Percentiles rank a stretch among this genome's conserved stretches.
These are phyloP conservation scores for Drosophila falleni DNA, from an alignment of 2,888 invertebrate genomes.

Conservation along the genomic window DNA sequence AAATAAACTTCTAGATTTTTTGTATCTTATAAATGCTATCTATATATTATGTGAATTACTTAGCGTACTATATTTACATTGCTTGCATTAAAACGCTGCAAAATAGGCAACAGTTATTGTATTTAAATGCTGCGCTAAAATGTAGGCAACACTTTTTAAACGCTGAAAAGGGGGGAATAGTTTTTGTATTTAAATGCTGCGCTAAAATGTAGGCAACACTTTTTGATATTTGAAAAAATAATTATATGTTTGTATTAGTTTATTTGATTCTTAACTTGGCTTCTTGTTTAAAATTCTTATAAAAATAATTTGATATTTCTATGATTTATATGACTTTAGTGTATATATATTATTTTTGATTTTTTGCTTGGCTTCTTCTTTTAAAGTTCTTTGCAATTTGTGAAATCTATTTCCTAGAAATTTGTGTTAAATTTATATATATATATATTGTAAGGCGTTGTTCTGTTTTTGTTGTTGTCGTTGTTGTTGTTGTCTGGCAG, in stretches of 20 bases:
- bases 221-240: too few relatives aligned
- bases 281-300: too few relatives aligned
- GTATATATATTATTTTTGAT: not conserved
- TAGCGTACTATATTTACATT: too few relatives aligned
- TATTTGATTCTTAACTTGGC: too few relatives aligned
- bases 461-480: slow-evolving; percentile 5
- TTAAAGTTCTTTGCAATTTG: slow-evolving; percentile 23
- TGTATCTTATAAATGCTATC: too few relatives aligned
- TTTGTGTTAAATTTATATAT: slow-evolving; percentile 25
- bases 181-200: not conserved
- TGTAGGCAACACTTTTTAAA: slow-evolving; percentile 15
- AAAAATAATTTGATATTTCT: not conserved
- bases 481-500: slow-evolving; percentile 33
- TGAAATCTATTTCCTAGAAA: slow-evolving; percentile 25
- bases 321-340: slow-evolving; percentile 7
- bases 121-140: not conserved
- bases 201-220: slow-evolving; percentile 19
- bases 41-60: too few relatives aligned
- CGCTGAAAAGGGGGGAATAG: too few relatives aligned
- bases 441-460: slow-evolving; percentile 4
- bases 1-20: too few relatives aligned
- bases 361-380: slow-evolving; percentile 6
- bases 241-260: too few relatives aligned
- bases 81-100: too few relatives aligned
- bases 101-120: too few relatives aligned